Evolutionary conservation across 2,888 invertebrate species (phyloP).

Genomic region (Scelioninae gen. 1): DNA sequence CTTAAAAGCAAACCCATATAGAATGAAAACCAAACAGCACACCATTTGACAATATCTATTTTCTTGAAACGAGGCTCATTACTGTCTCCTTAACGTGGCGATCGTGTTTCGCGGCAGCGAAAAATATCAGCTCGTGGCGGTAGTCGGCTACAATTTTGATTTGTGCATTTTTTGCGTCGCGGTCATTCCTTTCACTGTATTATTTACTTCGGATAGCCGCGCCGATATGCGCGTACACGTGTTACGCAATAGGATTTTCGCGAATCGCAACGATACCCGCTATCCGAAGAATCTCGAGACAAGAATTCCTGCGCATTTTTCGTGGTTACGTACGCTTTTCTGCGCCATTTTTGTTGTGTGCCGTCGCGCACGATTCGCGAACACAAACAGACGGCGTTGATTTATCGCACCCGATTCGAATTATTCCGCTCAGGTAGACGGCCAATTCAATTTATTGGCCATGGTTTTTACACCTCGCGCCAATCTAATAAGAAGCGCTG

Average conservation of each 20-base stretch:
- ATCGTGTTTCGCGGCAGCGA: slow-evolving; percentile 18
- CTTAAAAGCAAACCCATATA: neutral
- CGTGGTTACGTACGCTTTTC: slow-evolving; percentile 15
- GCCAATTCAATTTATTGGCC: slow-evolving; percentile 54
- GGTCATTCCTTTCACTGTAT: slow-evolving; percentile 49
- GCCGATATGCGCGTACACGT: slow-evolving; percentile 7
- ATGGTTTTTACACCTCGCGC: slow-evolving; percentile 47
- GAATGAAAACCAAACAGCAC: neutral
- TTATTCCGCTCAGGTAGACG: slow-evolving; percentile 53
- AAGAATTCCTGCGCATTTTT: slow-evolving; percentile 49
- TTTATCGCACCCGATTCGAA: slow-evolving; percentile 42
- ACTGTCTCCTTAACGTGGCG: slow-evolving; percentile 36
- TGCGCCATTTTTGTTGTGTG: slow-evolving; percentile 44
- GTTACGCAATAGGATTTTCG: slow-evolving; percentile 46
- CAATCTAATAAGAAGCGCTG: slow-evolving; percentile 39
- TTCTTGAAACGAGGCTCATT: slow-evolving; percentile 24
- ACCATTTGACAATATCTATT: slow-evolving; percentile 25
- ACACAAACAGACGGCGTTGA: slow-evolving; percentile 33
- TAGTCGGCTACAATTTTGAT: slow-evolving; percentile 18
- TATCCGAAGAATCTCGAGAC: slow-evolving; percentile 53
- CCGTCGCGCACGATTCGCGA: slow-evolving; percentile 33
- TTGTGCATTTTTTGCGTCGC: slow-evolving; percentile 26
- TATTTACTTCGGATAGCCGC: slow-evolving; percentile 21
- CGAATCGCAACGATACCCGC: slow-evolving; percentile 34
- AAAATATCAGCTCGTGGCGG: slow-evolving; percentile 22